Evolutionary conservation across 1,140 invertebrate species (phyloP).

Genomic region (Sycophila sp.): DNA sequence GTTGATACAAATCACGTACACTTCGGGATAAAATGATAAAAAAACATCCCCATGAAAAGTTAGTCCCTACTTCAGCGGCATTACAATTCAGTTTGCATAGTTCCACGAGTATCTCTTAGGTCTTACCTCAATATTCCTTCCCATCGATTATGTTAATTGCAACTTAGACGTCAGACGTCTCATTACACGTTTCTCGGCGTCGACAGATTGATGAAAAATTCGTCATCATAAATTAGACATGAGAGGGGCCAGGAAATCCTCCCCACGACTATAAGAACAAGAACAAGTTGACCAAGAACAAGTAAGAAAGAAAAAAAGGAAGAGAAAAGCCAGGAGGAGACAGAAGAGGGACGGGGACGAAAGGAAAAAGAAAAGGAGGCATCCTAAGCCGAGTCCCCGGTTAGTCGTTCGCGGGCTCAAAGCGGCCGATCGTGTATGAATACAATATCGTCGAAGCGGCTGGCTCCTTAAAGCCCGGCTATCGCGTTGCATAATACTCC

Average conservation of each 20-base stretch:
- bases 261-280: not conserved
- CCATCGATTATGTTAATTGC: conserved; percentile 1
- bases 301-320: not conserved
- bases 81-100: too few relatives aligned
- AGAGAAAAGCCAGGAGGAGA: not conserved
- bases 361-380: not conserved
- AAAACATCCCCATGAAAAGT: too few relatives aligned
- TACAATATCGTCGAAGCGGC: conserved; percentile 41
- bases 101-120: too few relatives aligned
- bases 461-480: conserved; percentile 58
- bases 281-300: not conserved
- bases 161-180: not conserved
- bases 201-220: conserved; percentile 1
- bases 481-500: conserved; percentile 63
- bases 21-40: too few relatives aligned
- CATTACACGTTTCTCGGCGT: not conserved
- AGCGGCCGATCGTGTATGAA: too few relatives aligned
- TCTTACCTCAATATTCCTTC: not conserved
- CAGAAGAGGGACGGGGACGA: not conserved
- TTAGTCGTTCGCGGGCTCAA: too few relatives aligned
- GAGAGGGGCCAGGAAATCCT: not conserved
- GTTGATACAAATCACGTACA: not conserved
- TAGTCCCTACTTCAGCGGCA: too few relatives aligned
- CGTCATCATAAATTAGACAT: conserved; percentile 10
- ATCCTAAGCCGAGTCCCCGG: too few relatives aligned